A percentile compares a stretch with the other conserved stretches of the same genome.
These are phyloP conservation scores for Motacilla tschutschensis DNA, from an alignment of 2,113 vertebrate species.

Conservation along the genomic window DNA sequence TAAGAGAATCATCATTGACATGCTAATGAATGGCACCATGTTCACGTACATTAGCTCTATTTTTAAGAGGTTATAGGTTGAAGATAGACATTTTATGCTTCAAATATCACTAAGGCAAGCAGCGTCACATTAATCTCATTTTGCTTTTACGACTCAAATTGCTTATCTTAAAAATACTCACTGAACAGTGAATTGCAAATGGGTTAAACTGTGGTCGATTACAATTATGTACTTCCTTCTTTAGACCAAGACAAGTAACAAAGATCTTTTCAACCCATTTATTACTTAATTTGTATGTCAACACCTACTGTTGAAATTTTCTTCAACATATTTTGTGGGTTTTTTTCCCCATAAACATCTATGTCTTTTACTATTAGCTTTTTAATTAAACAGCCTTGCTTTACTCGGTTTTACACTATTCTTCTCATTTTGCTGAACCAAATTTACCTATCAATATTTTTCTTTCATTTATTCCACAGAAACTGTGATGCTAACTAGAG, in stretches of 20 bases:
- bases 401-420: not conserved
- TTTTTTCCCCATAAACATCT: not conserved
- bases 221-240: slow-evolving; percentile 39
- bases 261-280: slow-evolving; percentile 22
- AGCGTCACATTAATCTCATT: not conserved
- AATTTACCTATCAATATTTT: slow-evolving; percentile 9
- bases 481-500: not conserved
- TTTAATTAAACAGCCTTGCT: not conserved
- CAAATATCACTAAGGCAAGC: slow-evolving; percentile 19
- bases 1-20: slow-evolving; percentile 64
- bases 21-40: slow-evolving; percentile 65
- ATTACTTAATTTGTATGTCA: slow-evolving; percentile 54
- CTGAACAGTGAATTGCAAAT: slow-evolving; percentile 34
- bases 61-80: slow-evolving; percentile 62
- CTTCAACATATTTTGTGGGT: not conserved
- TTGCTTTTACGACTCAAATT: slow-evolving; percentile 14
- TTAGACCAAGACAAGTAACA: slow-evolving; percentile 20
- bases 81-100: slow-evolving; percentile 56
- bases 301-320: not conserved
- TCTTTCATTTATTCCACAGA: not conserved
- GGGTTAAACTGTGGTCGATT: slow-evolving; percentile 49
- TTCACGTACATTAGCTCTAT: slow-evolving; percentile 54
- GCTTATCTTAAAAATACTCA: slow-evolving; percentile 1
- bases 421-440: not conserved
- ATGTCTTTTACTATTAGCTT: not conserved